Evolutionary conservation across 1,140 invertebrate genomes (phyloP).

Genomic region (Brachionus koreanus): DNA sequence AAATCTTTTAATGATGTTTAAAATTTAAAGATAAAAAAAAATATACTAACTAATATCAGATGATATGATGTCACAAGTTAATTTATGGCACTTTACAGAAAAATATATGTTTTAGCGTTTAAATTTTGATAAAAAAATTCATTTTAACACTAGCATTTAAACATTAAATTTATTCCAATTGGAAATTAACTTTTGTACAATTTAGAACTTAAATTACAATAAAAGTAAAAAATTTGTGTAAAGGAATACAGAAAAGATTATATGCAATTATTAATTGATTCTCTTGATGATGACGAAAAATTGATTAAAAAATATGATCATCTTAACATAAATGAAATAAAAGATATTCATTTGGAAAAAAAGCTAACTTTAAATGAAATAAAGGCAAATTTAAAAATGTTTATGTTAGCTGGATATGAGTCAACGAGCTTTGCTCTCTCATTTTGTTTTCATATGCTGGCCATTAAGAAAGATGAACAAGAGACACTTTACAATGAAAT

Average conservation of each 20-base stretch:
- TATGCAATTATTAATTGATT: neutral
- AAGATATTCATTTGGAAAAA: neutral
- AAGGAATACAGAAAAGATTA: neutral
- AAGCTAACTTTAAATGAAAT: conserved; percentile 49
- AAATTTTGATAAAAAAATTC: too few species aligned
- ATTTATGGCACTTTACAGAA: too few species aligned
- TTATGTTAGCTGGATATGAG: conserved; percentile 55
- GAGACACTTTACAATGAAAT: conserved; percentile 58
- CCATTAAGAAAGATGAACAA: conserved; percentile 59
- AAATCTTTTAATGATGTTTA: too few species aligned
- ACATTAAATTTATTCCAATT: too few species aligned
- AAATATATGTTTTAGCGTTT: too few species aligned
- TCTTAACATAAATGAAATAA: neutral
- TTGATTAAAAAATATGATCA: neutral
- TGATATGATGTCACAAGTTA: too few species aligned
- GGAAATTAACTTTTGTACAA: too few species aligned
- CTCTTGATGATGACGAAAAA: neutral
- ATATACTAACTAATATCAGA: too few species aligned
- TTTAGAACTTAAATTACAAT: neutral
- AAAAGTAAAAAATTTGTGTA: neutral
- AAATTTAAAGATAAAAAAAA: too few species aligned
- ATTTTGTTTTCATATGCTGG: conserved; percentile 59
- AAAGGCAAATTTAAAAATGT: conserved; percentile 50
- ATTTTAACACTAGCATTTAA: too few species aligned
- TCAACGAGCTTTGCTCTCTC: conserved; percentile 60